phyloP scores from a whole-genome alignment of 2,888 invertebrate species.

The Microctonus aethiopoides region DNA sequence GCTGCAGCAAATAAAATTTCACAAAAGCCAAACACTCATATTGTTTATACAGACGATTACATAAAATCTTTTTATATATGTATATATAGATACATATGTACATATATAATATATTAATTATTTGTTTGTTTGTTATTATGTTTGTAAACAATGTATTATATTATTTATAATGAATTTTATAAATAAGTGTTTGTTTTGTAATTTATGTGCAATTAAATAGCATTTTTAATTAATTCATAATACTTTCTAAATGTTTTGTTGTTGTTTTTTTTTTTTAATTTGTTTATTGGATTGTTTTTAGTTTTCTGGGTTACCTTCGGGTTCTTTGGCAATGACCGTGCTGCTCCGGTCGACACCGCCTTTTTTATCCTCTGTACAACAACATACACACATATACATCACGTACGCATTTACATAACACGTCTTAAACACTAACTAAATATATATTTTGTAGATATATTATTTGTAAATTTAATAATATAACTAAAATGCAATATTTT shows the following conservation, averaged over 20 bases:
- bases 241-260: not conserved
- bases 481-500: no score
- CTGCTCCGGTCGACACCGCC: slow-evolving; percentile 93
- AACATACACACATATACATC: slow-evolving; percentile 71
- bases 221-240: not conserved
- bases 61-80: not conserved
- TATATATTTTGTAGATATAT: slow-evolving; percentile 24
- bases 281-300: slow-evolving; percentile 42
- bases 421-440: slow-evolving; percentile 33
- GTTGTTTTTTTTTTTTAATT: slow-evolving; percentile 13
- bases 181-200: not conserved
- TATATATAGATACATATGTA: no score
- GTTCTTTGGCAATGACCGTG: slow-evolving; percentile 93
- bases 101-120: no score
- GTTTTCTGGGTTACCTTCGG: slow-evolving; percentile 78
- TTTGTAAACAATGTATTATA: no score
- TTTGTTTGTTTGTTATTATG: not conserved
- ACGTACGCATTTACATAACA: slow-evolving; percentile 58
- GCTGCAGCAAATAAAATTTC: not conserved
- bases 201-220: slow-evolving; percentile 1
- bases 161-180: not conserved
- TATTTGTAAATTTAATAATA: not conserved
- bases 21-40: not conserved
- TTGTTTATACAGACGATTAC: not conserved
- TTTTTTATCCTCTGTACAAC: slow-evolving; percentile 87